Conservation (phyloP, 2,113 vertebrate species). For the Lepus europaeus region DNA sequence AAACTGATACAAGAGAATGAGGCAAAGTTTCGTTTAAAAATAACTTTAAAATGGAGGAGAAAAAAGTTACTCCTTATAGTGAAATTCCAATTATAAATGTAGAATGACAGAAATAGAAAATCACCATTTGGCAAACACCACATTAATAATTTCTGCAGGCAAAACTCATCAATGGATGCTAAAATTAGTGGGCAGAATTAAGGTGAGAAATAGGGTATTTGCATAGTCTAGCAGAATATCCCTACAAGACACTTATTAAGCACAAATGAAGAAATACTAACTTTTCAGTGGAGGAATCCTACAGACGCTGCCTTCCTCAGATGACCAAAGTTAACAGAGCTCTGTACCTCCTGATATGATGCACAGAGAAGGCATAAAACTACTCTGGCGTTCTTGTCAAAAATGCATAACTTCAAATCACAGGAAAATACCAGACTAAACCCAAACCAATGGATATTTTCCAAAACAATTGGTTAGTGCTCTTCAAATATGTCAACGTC, state of each 20-base stretch:
- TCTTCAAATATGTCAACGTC: not conserved
- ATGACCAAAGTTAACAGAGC: not conserved
- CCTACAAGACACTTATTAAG: not conserved
- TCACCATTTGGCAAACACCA: not conserved
- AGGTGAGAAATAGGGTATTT: not conserved
- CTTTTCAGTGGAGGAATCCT: not conserved
- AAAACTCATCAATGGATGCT: not conserved
- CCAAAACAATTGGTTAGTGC: not conserved
- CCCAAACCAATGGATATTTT: not conserved
- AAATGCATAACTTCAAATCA: not conserved
- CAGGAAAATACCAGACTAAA: not conserved
- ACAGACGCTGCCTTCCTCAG: rapidly evolving
- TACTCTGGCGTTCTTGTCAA: not conserved
- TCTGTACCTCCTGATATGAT: rapidly evolving
- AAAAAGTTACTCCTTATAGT: not conserved
- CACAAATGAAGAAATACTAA: not conserved
- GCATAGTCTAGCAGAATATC: not conserved
- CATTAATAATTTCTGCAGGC: not conserved
- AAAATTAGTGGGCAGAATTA: not conserved
- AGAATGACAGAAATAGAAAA: not conserved
- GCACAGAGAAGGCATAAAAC: rapidly evolving
- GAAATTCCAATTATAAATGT: not conserved
- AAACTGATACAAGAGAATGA: too few relatives aligned
- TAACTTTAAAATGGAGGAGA: not conserved
- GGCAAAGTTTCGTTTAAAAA: constrained; percentile 37